Base-by-base conservation (phyloP, 1,140 invertebrate species). In the Batillaria attramentaria region DNA sequence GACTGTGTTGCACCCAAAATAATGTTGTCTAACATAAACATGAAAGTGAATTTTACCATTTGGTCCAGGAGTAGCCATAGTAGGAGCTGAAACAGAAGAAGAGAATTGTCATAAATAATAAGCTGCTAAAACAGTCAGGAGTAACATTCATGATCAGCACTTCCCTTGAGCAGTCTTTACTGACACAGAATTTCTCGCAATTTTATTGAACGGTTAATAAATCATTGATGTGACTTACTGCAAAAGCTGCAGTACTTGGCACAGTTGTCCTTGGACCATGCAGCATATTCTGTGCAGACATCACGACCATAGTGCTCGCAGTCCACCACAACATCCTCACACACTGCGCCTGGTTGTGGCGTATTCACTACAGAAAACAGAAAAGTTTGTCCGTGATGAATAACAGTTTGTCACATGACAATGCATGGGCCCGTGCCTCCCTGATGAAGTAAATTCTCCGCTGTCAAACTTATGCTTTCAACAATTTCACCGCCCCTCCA, bases 251-350 rank as follows among this genome's bases (percentile, higher is more conserved):
- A 86, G 54, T 75, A 82, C 57, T 78, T 75, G 60, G 81, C 70
- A 77, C 85, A 86, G 78, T 86, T 85, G 57, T 83, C 72, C n/a
- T 69, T 73, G 39, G 85, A 82, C 85, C 85, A 86, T 16, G 74
- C 2, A 35, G 43, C 28, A 42, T 80, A 84, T 18, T 81, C 70
- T 0, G n/a, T 74, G 66, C 85, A 88, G 1, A 78, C 78, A 46
- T 73, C 78, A 31, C 68, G 60, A 3, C 83, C 85, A 68, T 84
- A 86, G 54, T 78, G 72, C 37, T 66, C 81, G 79, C 87, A 88
- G 80, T 86, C 84, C 16, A 78, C 54, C 16, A 83, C 62, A 8
- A 41, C 68, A 78, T 88, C 81, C 16, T 74, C 79, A 31, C 77
- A 80, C 31, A 46, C 43, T 24, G 24, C 43, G 2, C 42, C 31